Evolutionary conservation across 2,113 vertebrate species (phyloP).

Genomic region (Arvicanthis niloticus): DNA sequence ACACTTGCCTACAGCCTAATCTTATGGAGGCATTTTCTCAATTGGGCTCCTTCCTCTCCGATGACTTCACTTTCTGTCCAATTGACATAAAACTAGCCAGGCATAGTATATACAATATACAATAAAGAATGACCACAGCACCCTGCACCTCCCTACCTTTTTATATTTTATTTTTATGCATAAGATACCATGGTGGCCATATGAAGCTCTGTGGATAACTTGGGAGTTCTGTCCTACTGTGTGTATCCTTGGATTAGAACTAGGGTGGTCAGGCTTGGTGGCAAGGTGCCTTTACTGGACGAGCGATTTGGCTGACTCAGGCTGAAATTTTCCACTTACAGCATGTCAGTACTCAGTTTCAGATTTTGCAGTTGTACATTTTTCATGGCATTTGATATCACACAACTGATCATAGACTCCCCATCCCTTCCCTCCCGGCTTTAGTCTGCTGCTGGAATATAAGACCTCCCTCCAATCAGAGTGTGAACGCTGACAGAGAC

Average conservation of each 20-base stretch:
- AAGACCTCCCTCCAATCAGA: slow-evolving; percentile 8
- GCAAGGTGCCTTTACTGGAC: background rate
- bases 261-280: background rate
- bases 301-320: background rate
- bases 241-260: background rate
- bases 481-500: background rate
- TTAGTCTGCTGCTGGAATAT: background rate
- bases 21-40: background rate
- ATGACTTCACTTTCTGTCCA: background rate
- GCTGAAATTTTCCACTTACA: background rate
- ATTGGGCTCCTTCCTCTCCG: background rate
- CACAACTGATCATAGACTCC: background rate
- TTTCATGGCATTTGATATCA: background rate
- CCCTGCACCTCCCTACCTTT: background rate
- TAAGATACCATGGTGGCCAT: background rate
- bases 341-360: background rate
- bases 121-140: background rate
- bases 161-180: background rate
- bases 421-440: background rate
- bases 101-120: background rate
- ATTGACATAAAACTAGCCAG: background rate
- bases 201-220: background rate
- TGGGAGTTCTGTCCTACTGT: background rate
- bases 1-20: background rate
- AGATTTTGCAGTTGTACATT: background rate